These are phyloP conservation scores for Kryptolebias marmoratus DNA, from an alignment of 2,113 vertebrate genomes.

Conservation along the genomic window DNA sequence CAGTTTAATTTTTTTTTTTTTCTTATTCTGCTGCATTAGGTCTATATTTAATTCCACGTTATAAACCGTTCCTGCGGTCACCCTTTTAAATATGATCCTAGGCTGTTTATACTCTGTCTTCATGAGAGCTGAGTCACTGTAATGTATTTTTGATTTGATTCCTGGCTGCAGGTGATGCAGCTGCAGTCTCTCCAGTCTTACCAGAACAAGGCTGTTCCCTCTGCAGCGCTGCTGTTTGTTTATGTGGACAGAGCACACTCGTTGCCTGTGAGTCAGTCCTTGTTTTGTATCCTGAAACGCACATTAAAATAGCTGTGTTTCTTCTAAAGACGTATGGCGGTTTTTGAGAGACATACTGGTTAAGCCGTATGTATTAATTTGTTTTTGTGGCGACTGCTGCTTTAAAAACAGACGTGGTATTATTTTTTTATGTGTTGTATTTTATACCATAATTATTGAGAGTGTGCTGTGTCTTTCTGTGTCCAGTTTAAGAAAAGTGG, in stretches of 20 bases:
- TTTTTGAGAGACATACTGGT: background rate
- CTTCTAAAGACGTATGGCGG: background rate
- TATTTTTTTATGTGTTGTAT: background rate
- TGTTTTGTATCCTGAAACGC: conserved; percentile 14
- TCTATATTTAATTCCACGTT: background rate
- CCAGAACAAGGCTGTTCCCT: conserved; percentile 81
- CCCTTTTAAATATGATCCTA: background rate
- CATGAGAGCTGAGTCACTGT: conserved; percentile 39
- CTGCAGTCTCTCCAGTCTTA: conserved; percentile 82
- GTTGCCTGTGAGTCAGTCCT: conserved; percentile 82
- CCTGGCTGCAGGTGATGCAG: conserved; percentile 79
- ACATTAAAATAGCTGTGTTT: background rate
- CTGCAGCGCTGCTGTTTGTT: conserved; percentile 85
- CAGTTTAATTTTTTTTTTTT: background rate
- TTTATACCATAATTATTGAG: background rate
- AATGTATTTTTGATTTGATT: conserved; percentile 32
- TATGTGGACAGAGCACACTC: conserved; percentile 84
- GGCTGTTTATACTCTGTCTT: background rate
- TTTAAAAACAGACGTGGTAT: background rate
- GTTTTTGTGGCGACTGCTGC: background rate
- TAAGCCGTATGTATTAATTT: background rate
- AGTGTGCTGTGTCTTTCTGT: conserved; percentile 18
- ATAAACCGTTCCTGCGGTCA: background rate
- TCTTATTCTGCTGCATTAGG: background rate
- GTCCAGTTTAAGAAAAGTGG: conserved; percentile 84